These are phyloP conservation scores for Actenoides lindsayi DNA, from an alignment of 2,113 vertebrate species.

Conservation along the genomic window DNA sequence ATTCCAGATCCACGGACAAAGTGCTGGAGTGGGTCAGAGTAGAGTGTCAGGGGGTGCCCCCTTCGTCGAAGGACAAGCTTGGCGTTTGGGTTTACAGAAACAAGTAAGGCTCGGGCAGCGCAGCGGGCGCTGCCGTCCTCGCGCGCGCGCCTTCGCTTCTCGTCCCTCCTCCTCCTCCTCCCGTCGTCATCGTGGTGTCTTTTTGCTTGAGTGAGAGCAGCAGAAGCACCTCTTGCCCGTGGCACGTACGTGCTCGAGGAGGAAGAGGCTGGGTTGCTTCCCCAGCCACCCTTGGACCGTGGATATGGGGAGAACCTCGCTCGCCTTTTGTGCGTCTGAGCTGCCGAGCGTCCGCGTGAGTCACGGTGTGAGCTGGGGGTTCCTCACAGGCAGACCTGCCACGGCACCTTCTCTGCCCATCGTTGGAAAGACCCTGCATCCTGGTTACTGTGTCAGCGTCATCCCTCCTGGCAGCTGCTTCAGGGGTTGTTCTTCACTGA, in stretches of 20 bases:
- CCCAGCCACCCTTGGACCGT: neutral
- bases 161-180: neutral
- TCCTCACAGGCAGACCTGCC: neutral
- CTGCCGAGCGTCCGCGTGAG: neutral
- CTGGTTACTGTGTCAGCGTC: fast-evolving
- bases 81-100: slow-evolving; percentile 95
- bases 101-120: slow-evolving; percentile 78
- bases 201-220: neutral
- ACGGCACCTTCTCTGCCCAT: fast-evolving
- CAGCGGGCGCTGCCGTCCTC: neutral
- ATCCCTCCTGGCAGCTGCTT: neutral
- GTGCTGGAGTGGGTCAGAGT: slow-evolving; percentile 91
- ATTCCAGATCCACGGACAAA: slow-evolving; percentile 79
- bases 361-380: neutral
- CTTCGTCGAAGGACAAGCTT: slow-evolving; percentile 95
- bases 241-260: fast-evolving
- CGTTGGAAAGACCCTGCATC: fast-evolving
- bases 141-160: neutral
- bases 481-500: neutral
- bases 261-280: neutral
- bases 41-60: slow-evolving; percentile 89
- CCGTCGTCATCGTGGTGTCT: neutral
- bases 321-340: neutral
- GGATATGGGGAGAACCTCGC: neutral
- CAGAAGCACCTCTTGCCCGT: neutral